Conservation (phyloP, 2,797 vertebrate genomes). For the Smutsia gigantea region DNA sequence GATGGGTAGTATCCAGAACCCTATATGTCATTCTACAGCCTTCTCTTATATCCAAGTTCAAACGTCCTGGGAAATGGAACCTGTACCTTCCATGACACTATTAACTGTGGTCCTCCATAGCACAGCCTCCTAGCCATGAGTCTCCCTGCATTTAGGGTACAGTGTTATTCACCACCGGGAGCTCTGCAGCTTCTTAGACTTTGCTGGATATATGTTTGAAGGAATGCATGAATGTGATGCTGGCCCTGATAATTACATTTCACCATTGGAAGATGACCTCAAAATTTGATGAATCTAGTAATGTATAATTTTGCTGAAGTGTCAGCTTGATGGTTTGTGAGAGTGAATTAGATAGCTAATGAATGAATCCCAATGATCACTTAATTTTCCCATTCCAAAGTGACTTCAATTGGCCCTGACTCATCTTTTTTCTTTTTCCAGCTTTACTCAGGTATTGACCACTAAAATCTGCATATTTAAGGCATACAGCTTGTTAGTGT, state of each 20-base stretch:
- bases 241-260: background rate
- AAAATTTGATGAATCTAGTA: background rate
- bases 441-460: background rate
- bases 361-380: background rate
- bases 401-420: background rate
- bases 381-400: background rate
- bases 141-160: background rate
- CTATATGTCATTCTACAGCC: background rate
- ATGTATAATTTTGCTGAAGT: background rate
- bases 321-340: background rate
- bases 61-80: background rate
- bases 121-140: background rate
- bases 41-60: background rate
- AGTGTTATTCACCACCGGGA: background rate
- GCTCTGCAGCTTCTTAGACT: background rate
- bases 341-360: background rate
- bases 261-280: background rate
- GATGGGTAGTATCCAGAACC: background rate
- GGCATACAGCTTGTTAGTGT: background rate
- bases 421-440: background rate
- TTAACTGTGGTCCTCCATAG: background rate
- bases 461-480: background rate
- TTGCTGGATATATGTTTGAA: background rate
- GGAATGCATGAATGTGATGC: background rate
- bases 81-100: rapidly evolving